Evolutionary conservation across 2,113 vertebrate species (phyloP), one percentile per base, ranked within the genome.

Genomic region (Burhinus bistriatus): DNA sequence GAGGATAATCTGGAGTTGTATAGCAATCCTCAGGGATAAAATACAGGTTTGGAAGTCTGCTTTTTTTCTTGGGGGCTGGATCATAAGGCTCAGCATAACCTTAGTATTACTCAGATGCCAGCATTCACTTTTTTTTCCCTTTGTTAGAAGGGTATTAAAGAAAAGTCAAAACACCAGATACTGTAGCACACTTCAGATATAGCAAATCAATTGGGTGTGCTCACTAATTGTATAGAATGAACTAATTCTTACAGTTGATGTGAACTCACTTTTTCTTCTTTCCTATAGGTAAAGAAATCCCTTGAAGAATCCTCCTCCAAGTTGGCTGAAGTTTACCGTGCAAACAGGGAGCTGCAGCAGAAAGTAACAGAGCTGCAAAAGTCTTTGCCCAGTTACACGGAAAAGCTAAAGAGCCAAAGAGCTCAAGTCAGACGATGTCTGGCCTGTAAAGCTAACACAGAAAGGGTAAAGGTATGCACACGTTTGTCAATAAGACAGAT

Each of bases 271-370:
- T 89, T 49, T 85, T 52, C 45, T 23, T 68, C 17, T 81, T 64
- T 58, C 26, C 42, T 72, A 15, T 79, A 98, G 98, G 54, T 98
- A 64, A 98, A 97, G 94, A 98, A 98, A 94, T 95, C 96, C 23
- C 90, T 98, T 12, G 95, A 98, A 20, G 97, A 97, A 72, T 96
- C 95, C 59, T 97, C 91, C 52, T 90, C 58, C 70, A 96, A 96
- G 66, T 93, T 97, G 34, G 92, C 94, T 59, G 98, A 98, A 78
- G 97, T 98, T 44, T 98, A 97, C 32, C 54, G 47, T 21, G 84
- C 94, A 68, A 98, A 98, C 96, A 93, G 90, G 64, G 97, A 98
- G 76, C 95, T 98, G 62, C 91, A 73, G 47, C 96, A 97, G 72
- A 98, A 98, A 90, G 52, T 97, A 18, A 27, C 32, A 3, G 97